Evolutionary conservation across 2,797 vertebrate genomes (phyloP).

Genomic region (Propithecus deckenii): DNA sequence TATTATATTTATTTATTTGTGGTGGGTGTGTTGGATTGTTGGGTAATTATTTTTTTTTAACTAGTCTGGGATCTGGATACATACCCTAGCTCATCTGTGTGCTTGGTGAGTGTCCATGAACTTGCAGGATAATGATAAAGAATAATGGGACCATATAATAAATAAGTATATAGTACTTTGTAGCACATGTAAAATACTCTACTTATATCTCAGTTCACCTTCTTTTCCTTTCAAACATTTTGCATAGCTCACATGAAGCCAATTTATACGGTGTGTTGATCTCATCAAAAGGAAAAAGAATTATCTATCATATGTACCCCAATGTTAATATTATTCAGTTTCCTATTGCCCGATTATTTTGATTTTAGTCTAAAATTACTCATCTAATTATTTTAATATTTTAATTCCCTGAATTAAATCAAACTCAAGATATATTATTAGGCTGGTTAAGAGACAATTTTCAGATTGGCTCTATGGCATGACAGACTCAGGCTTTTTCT

Average conservation of each 20-base stretch:
- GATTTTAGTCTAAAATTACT: background rate
- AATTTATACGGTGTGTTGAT: background rate
- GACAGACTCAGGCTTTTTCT: accelerated
- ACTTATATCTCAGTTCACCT: background rate
- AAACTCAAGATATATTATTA: background rate
- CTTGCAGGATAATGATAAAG: background rate
- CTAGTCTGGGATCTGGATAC: background rate
- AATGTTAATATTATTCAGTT: background rate
- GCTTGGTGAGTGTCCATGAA: background rate
- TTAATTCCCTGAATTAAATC: background rate
- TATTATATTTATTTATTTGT: background rate
- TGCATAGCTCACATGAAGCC: background rate
- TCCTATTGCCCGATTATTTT: background rate
- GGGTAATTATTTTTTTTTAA: background rate
- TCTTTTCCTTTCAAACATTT: background rate
- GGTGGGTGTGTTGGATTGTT: background rate
- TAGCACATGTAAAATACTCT: background rate
- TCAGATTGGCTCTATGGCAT: background rate
- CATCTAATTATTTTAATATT: background rate
- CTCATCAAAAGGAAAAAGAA: background rate
- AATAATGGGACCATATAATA: background rate
- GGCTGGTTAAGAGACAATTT: background rate
- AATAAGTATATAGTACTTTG: background rate
- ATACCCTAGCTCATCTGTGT: background rate
- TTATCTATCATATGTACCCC: background rate